Percentiles rank a stretch among this genome's conserved stretches.
Evolutionary conservation across 2,113 vertebrate species (phyloP).

Genomic region (Petromus typicus): DNA sequence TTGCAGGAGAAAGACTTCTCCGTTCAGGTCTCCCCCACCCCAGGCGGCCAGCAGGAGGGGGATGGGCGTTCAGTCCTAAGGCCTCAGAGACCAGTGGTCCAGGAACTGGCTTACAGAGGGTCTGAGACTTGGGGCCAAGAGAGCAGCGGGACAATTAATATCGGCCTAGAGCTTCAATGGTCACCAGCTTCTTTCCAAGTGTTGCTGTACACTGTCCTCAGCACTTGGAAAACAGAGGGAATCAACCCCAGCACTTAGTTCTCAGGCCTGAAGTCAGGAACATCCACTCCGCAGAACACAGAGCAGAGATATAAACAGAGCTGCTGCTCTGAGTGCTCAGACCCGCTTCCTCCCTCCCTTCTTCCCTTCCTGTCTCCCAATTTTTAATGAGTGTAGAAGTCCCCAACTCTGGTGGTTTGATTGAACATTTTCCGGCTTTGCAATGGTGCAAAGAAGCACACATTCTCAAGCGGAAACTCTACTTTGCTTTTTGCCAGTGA

Average conservation of each 20-base stretch:
- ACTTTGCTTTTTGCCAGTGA: not conserved
- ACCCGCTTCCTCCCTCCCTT: not conserved
- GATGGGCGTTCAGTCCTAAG: not conserved
- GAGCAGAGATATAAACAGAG: not conserved
- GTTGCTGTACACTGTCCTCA: not conserved
- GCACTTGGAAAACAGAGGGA: not conserved
- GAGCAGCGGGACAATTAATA: not conserved
- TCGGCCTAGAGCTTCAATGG: not conserved
- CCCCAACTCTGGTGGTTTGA: not conserved
- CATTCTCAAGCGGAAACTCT: not conserved
- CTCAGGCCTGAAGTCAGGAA: not conserved
- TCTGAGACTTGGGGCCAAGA: slow-evolving; percentile 22
- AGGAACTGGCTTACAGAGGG: slow-evolving; percentile 47
- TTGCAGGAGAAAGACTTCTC: slow-evolving; percentile 47
- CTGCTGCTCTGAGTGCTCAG: not conserved
- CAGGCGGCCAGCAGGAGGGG: not conserved
- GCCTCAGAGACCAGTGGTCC: not conserved
- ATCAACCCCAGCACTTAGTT: fast-evolving
- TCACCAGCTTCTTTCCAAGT: not conserved
- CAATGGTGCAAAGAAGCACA: not conserved
- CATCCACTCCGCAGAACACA: not conserved
- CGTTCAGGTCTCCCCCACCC: not conserved
- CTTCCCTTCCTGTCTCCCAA: not conserved
- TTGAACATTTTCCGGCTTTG: not conserved
- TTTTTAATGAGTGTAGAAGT: not conserved